Evolutionary conservation across 1,140 invertebrate species (phyloP).

Genomic region (Heliconius congener): DNA sequence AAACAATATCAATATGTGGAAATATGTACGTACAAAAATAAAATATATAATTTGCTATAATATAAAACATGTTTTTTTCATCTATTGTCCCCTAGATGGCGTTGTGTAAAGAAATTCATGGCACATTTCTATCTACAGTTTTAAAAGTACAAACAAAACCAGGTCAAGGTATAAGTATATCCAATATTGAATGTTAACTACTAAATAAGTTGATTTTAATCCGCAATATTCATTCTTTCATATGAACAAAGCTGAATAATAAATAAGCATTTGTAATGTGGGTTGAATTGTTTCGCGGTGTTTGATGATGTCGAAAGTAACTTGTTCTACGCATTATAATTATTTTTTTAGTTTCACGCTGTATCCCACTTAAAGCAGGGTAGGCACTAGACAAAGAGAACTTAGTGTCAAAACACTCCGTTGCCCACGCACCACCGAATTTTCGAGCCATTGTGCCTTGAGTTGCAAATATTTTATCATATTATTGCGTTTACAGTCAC

Average conservation of each 20-base stretch:
- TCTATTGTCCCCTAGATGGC: conserved; percentile 16
- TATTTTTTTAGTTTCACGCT: too few relatives aligned
- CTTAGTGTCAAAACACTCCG: too few relatives aligned
- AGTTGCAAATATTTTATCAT: too few relatives aligned
- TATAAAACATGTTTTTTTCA: too few relatives aligned
- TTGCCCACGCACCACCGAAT: too few relatives aligned
- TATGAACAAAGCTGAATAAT: neutral
- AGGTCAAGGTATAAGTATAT: neutral
- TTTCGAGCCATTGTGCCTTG: too few relatives aligned
- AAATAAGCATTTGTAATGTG: conserved; percentile 14
- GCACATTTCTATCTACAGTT: neutral
- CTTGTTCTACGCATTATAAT: conserved; percentile 1
- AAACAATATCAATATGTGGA: too few relatives aligned
- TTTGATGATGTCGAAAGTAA: conserved; percentile 32
- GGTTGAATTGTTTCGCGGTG: conserved; percentile 30
- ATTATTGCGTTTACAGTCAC: too few relatives aligned
- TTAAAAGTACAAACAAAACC: neutral
- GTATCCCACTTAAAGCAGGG: too few relatives aligned
- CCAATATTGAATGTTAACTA: neutral
- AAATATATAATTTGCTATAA: too few relatives aligned
- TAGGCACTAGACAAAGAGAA: too few relatives aligned
- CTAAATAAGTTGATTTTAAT: neutral
- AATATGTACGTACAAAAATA: too few relatives aligned
- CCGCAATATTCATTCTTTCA: conserved; percentile 8
- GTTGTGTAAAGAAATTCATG: neutral